Evolutionary conservation across 1,140 invertebrate genomes (phyloP), one percentile per base, ranked within the genome.

Genomic region (Odontomachus brunneus): DNA sequence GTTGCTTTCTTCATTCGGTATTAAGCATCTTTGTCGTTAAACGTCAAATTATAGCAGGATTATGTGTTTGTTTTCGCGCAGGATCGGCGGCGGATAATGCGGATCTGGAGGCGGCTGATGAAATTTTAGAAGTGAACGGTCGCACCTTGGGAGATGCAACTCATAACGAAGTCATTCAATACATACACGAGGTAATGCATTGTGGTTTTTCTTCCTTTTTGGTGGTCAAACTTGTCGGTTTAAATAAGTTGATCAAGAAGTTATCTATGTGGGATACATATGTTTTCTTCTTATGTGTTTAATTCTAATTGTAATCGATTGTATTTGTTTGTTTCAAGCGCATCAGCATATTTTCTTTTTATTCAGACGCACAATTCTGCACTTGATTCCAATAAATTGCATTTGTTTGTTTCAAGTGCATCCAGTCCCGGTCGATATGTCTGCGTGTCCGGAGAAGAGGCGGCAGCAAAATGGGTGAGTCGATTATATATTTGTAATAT

Each of bases 51-150:
- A 29, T n/a, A 60, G 0, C 49, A n/a, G 38, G 26, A 24, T 55
- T 44, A 53, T 76, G 12, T 66, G 15, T 55, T 38, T 2, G 17
- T 22, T 38, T 53, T 44, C 38, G n/a, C 19, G 9, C 92, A 98
- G 97, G 97, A 63, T 98, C 98, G 84, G 98, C 98, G 80, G 98
- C 98, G 51, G 98, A 99, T 94, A 97, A 97, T 93, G 95, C 95
- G 19, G 98, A 99, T 92, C 95, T 99, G 94, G 98, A 99, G 94
- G 96, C 99, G 89, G 98, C 97, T 65, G 98, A 99, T 95, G 98
- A 99, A 94, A 99, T 99, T 92, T 95, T 99, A 93, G 98, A 99
- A 95, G 98, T 99, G 62, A 99, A 99, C 94, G 98, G 98, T 87
- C 97, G 96, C 75, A 97, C 96, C 55, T 94, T 99, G 89, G 97